These are phyloP conservation scores for Tryphoninae sp. DNA, from an alignment of 2,888 invertebrate species.

Conservation along the genomic window DNA sequence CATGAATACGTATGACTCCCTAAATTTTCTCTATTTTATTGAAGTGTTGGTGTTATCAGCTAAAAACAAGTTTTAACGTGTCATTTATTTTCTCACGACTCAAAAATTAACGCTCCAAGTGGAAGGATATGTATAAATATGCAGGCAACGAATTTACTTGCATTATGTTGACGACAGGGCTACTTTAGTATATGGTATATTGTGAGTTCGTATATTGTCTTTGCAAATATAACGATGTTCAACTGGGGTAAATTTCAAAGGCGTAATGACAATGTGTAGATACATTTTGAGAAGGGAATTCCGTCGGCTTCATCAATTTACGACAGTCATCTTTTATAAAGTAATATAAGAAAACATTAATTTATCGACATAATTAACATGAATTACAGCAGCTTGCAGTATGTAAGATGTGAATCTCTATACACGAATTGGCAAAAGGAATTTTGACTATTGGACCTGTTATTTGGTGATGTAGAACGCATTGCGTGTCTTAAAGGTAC, in stretches of 20 bases:
- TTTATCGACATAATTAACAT: not conserved
- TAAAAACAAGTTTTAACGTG: too few species aligned
- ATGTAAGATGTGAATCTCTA: not conserved
- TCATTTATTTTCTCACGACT: too few species aligned
- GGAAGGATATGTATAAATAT: too few species aligned
- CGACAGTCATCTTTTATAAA: slow-evolving; percentile 1
- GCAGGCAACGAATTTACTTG: too few species aligned
- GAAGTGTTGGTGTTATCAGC: too few species aligned
- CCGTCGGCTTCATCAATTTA: not conserved
- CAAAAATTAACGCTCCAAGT: too few species aligned
- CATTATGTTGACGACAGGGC: not conserved
- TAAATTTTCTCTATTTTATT: too few species aligned
- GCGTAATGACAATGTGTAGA: not conserved
- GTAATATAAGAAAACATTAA: slow-evolving; percentile 11
- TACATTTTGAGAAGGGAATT: not conserved
- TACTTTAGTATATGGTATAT: not conserved
- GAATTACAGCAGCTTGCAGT: not conserved
- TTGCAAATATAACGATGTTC: not conserved
- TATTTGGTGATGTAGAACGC: slow-evolving; percentile 9
- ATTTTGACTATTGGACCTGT: slow-evolving; percentile 11
- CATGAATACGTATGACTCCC: too few species aligned
- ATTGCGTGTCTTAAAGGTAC: not conserved
- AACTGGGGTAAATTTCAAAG: not conserved
- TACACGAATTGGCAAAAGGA: slow-evolving; percentile 12
- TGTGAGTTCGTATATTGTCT: not conserved